Conservation (phyloP, 2,113 vertebrate genomes). For the Prietella phreatophila region DNA sequence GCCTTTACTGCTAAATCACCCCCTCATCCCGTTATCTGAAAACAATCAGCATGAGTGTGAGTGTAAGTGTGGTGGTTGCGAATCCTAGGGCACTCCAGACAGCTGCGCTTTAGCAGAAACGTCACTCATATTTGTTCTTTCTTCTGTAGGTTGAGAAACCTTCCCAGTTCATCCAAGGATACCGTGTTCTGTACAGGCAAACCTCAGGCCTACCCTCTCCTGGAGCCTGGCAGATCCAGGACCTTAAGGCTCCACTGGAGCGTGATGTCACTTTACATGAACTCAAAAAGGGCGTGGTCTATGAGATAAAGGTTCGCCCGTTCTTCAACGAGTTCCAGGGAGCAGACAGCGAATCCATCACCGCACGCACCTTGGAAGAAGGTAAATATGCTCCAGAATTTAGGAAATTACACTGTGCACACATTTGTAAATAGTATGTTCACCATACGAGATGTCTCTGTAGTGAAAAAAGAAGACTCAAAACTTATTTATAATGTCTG, state of each 20-base stretch:
- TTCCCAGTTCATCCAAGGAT: slow-evolving; percentile 97
- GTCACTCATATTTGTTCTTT: background rate
- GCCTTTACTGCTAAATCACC: background rate
- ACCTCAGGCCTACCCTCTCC: slow-evolving; percentile 83
- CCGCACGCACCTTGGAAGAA: slow-evolving; percentile 92
- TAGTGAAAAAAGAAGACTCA: background rate
- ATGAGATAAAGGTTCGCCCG: slow-evolving; percentile 95
- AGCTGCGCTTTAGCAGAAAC: background rate
- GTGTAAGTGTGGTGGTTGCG: background rate
- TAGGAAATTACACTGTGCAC: background rate
- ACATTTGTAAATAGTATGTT: background rate
- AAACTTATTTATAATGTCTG: background rate
- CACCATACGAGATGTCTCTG: background rate
- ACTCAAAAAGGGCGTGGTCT: slow-evolving; percentile 91
- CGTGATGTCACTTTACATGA: slow-evolving; percentile 79
- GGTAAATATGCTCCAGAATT: slow-evolving; percentile 67
- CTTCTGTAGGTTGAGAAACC: slow-evolving; percentile 87
- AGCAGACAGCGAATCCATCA: slow-evolving; percentile 94
- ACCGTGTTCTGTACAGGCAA: slow-evolving; percentile 90
- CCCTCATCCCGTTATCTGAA: slow-evolving; percentile 33
- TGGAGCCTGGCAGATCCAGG: slow-evolving; percentile 85
- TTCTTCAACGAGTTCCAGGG: slow-evolving; percentile 99
- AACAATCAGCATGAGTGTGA: slow-evolving; percentile 22
- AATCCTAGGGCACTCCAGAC: background rate
- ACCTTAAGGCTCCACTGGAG: slow-evolving; percentile 91